phyloP scores from a whole-genome alignment of 2,888 invertebrate species.

The Chrysolina americana region DNA sequence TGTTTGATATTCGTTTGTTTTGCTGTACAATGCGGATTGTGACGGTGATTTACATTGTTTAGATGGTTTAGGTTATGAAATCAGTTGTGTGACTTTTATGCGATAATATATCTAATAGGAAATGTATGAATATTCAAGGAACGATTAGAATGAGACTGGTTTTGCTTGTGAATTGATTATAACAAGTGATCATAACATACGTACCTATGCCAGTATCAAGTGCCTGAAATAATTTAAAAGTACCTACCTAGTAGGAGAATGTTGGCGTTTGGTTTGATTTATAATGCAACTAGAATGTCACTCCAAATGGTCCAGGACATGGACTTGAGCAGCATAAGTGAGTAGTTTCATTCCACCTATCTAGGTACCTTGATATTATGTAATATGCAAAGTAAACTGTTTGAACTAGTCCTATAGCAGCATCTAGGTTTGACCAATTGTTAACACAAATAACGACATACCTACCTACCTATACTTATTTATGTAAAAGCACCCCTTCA shows the following conservation, averaged over 20 bases:
- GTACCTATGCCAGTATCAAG: conserved; percentile 47
- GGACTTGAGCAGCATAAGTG: conserved; percentile 60
- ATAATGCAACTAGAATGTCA: conserved; percentile 63
- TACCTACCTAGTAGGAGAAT: conserved; percentile 48
- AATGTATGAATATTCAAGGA: not conserved
- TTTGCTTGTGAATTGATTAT: not conserved
- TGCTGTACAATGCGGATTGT: conserved; percentile 8
- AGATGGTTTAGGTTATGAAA: conserved; percentile 4
- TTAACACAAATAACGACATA: no score
- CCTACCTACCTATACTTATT: no score
- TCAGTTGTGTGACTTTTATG: not conserved
- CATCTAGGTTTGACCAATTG: no score
- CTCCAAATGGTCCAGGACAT: conserved; percentile 62
- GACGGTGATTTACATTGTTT: not conserved
- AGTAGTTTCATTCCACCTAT: conserved; percentile 47
- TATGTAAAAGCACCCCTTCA: no score
- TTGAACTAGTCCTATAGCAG: no score
- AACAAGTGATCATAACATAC: conserved; percentile 4
- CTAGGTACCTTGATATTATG: no score
- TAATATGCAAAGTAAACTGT: no score
- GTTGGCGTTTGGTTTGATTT: conserved; percentile 62
- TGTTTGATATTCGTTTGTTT: conserved; percentile 24
- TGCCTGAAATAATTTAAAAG: conserved; percentile 30
- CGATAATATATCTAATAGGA: conserved; percentile 4
- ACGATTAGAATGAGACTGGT: not conserved